Base-by-base conservation (phyloP, 2,888 invertebrate genomes). In the Cephalotes varians region DNA sequence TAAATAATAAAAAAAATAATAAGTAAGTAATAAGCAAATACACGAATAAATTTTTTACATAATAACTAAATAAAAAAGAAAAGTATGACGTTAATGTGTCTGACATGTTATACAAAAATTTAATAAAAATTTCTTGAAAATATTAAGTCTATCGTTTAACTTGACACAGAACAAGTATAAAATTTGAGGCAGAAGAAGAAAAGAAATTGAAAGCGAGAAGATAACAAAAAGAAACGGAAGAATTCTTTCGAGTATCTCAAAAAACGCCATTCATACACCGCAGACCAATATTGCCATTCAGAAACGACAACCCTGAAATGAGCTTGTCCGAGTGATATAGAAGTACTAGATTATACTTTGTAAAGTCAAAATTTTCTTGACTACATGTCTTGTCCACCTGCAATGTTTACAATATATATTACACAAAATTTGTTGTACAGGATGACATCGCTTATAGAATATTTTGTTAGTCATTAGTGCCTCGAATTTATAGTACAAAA, bases 201-300 rank as follows among this genome's bases (percentile, higher is more conserved):
- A 64, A 40, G 74, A 69, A 65, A 62, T 62, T 40, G 44, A 28
- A 15, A 40, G 34, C 7, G 49, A n/a, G 15, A 9, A 54, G 21
- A n/a, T 40, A 40, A 64, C 64, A 64, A 62, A 69, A 65, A 44
- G 21, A 18, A 37, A 67, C 51, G 49, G 47, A 34, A 58, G 44
- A 56, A 58, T 58, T 81, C 69, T 81, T 54, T 44, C 65, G 31
- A 81, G 79, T 85, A 84, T 80, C 85, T 85, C 82, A 86, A 86
- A 85, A 90, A 91, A 91, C 90, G 84, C 90, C 90, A 90, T 90
- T 91, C 85, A 90, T 85, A 86, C 85, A 69, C 82, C 76, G 67
- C 47, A 81, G 49, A 88, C 90, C 85, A 72, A 89, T 90, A 88
- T 89, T 86, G 84, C 90, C 89, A 91, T 91, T 91, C 83, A 91